Conservation (phyloP, 2,113 vertebrate genomes). For the Alouatta palliata region DNA sequence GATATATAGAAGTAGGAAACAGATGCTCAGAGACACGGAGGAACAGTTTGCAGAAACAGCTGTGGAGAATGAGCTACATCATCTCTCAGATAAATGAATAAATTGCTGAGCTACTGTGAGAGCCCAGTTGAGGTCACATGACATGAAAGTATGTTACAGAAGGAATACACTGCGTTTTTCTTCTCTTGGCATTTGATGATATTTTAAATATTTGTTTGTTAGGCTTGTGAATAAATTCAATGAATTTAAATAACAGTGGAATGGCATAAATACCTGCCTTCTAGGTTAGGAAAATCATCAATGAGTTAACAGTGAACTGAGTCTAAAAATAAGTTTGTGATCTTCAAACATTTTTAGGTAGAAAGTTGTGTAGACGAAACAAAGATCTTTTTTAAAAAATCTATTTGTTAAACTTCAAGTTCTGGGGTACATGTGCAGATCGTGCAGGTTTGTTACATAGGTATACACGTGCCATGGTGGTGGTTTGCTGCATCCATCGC, state of each 20-base stretch:
- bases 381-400: not conserved
- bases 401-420: not conserved
- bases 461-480: no score
- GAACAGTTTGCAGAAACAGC: not conserved
- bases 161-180: not conserved
- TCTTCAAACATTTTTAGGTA: slow-evolving; percentile 8
- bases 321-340: not conserved
- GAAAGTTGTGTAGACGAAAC: not conserved
- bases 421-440: not conserved
- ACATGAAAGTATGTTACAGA: not conserved
- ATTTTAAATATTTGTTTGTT: not conserved
- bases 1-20: not conserved
- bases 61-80: not conserved
- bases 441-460: no score
- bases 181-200: slow-evolving; percentile 8
- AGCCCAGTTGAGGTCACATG: not conserved
- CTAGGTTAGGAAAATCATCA: slow-evolving; percentile 11
- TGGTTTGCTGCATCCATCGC: no score
- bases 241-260: not conserved
- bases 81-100: not conserved
- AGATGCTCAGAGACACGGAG: not conserved
- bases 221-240: not conserved
- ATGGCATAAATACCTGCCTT: not conserved
- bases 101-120: not conserved
- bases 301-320: not conserved